Evolutionary conservation across 2,888 invertebrate genomes (phyloP).

Genomic region (Clitarchus hookeri): DNA sequence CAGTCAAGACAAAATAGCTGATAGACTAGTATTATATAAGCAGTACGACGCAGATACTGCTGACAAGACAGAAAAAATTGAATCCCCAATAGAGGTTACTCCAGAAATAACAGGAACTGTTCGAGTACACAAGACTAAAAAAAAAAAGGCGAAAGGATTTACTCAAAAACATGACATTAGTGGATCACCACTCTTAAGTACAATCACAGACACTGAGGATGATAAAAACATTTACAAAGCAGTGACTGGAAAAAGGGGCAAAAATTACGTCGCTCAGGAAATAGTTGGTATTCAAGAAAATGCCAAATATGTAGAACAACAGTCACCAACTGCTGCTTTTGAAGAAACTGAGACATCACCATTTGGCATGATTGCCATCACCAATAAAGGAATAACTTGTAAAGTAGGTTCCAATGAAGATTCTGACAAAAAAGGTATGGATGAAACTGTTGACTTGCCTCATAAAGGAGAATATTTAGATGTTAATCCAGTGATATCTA

Average conservation of each 20-base stretch:
- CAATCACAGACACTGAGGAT: too few species aligned
- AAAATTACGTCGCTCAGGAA: not conserved
- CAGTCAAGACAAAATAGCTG: not conserved
- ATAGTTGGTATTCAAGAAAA: not conserved
- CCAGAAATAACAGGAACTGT: not conserved
- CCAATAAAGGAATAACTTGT: conserved; percentile 67
- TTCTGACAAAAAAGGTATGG: conserved; percentile 81
- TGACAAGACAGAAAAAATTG: not conserved
- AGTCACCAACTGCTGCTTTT: not conserved
- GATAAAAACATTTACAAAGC: not conserved
- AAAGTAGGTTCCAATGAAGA: conserved; percentile 73
- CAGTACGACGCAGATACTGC: not conserved
- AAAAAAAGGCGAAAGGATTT: not conserved
- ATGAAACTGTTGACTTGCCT: conserved; percentile 83
- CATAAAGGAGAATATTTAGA: conserved; percentile 60
- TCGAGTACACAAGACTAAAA: not conserved
- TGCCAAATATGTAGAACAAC: not conserved
- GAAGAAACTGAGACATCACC: not conserved
- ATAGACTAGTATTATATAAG: not conserved
- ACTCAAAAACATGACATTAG: not conserved
- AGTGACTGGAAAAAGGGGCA: not conserved
- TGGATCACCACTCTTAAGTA: not conserved
- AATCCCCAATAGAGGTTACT: not conserved
- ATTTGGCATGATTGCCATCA: conserved; percentile 55
- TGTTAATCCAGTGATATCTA: too few species aligned